Conservation (phyloP, 2,113 vertebrate genomes). For the Cinclus cinclus region DNA sequence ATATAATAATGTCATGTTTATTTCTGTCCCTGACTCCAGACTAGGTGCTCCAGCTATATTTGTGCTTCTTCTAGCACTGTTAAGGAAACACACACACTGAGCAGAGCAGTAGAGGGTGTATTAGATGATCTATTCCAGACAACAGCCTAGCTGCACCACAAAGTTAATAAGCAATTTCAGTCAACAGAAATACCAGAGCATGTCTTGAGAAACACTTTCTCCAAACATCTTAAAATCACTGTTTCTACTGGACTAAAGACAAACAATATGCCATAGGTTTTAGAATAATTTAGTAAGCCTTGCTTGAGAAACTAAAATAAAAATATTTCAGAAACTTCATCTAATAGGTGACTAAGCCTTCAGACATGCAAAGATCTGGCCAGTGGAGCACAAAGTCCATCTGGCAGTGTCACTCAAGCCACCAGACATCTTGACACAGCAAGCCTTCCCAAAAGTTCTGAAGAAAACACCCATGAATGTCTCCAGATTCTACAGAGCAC, state of each 20-base stretch:
- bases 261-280: not conserved
- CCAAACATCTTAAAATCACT: not conserved
- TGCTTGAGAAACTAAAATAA: not conserved
- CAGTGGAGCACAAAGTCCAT: not conserved
- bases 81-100: constrained; percentile 2
- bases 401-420: constrained; percentile 48
- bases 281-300: not conserved
- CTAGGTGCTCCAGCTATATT: constrained; percentile 24
- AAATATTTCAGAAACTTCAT: not conserved
- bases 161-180: not conserved
- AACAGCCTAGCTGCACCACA: not conserved
- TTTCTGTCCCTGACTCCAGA: constrained; percentile 26
- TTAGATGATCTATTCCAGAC: not conserved
- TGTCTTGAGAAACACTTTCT: not conserved
- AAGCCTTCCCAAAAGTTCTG: not conserved
- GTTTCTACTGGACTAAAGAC: not conserved
- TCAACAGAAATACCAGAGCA: not conserved
- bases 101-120: not conserved
- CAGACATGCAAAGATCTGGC: not conserved
- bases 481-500: not conserved
- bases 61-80: constrained; percentile 19
- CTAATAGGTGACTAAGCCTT: constrained; percentile 41
- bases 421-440: not conserved
- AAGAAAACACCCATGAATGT: not conserved
- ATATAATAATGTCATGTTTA: constrained; percentile 47